These are phyloP conservation scores for Nibea albiflora DNA, from an alignment of 2,113 vertebrate species.

Conservation along the genomic window DNA sequence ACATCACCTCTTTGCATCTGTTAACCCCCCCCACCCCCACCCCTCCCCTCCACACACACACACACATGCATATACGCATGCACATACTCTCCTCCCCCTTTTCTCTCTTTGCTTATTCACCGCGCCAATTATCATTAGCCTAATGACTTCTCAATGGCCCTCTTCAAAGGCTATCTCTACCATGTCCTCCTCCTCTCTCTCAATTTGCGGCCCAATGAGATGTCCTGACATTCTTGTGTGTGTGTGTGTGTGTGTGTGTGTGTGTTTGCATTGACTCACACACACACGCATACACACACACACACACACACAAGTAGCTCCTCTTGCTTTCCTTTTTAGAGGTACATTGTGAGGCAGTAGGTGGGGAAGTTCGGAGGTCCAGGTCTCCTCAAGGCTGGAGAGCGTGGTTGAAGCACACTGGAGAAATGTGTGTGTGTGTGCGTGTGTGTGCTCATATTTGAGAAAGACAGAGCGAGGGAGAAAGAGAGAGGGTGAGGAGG, in stretches of 20 bases:
- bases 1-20: conserved; percentile 56
- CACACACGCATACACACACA: conserved; percentile 40
- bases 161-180: conserved; percentile 78
- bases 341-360: conserved; percentile 42
- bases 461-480: conserved; percentile 2
- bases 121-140: conserved; percentile 81
- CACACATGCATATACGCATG: conserved; percentile 29
- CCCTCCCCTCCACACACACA: neutral
- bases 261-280: conserved; percentile 32
- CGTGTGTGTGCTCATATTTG: conserved; percentile 22
- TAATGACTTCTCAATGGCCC: conserved; percentile 83
- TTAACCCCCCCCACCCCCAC: conserved; percentile 24
- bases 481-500: conserved; percentile 22
- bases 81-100: conserved; percentile 49
- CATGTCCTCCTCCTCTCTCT: conserved; percentile 67
- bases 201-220: conserved; percentile 74
- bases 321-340: conserved; percentile 6
- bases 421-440: conserved; percentile 21
- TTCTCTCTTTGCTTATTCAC: conserved; percentile 82
- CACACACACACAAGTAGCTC: conserved; percentile 28
- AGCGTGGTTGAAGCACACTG: conserved; percentile 43
- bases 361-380: conserved; percentile 44
- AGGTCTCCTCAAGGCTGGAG: conserved; percentile 50
- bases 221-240: conserved; percentile 67
- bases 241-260: neutral